phyloP scores from a whole-genome alignment of 2,113 vertebrate genomes.

The Mellivora capensis region DNA sequence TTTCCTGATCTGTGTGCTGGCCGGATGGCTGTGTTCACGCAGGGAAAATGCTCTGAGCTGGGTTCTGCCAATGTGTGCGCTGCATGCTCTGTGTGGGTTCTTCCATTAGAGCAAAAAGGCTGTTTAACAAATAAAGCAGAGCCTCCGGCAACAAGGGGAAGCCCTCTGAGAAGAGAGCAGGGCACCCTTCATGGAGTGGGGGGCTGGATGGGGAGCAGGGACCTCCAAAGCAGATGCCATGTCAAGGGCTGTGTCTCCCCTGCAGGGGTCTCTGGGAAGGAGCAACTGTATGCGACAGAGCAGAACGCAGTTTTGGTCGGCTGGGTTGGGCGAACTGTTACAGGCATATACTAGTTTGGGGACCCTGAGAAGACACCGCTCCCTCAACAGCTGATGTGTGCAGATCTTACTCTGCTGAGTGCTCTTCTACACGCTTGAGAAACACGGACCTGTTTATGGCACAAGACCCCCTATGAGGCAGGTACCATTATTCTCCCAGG shows the following conservation, averaged over 20 bases:
- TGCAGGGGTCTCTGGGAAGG: not conserved
- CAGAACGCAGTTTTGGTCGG: rapidly evolving
- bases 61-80: rapidly evolving
- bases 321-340: not conserved
- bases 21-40: not conserved
- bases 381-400: not conserved
- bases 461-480: not conserved
- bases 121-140: not conserved
- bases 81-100: not conserved
- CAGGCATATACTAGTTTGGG: not conserved
- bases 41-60: not conserved
- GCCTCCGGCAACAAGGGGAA: not conserved
- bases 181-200: rapidly evolving
- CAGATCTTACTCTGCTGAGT: not conserved
- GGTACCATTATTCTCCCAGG: not conserved
- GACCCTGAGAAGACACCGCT: not conserved
- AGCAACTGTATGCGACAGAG: rapidly evolving
- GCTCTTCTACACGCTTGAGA: not conserved
- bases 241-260: not conserved
- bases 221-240: not conserved
- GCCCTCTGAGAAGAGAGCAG: not conserved
- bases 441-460: not conserved
- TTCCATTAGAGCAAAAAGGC: not conserved
- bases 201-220: not conserved
- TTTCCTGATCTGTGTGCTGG: not conserved